These are phyloP conservation scores for Crotalus horridus DNA, from an alignment of 2,113 vertebrate species.

Conservation along the genomic window DNA sequence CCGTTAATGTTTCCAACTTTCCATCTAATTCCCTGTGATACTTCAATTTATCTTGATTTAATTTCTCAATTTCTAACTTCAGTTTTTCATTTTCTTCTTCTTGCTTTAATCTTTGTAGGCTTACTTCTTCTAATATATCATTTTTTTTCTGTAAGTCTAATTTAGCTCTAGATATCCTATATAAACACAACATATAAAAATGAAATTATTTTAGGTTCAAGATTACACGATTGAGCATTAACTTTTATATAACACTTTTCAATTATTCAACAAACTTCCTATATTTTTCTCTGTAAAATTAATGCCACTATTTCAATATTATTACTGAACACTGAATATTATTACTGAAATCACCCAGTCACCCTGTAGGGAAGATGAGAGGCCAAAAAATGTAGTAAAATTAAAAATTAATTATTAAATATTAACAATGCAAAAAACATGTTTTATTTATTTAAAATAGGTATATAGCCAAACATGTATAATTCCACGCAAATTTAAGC, in stretches of 20 bases:
- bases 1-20: slow-evolving; percentile 68
- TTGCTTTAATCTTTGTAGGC: slow-evolving; percentile 72
- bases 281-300: neutral
- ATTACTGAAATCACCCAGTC: neutral
- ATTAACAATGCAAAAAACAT: neutral
- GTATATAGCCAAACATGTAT: neutral
- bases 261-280: neutral
- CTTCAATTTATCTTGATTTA: slow-evolving; percentile 73
- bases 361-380: neutral
- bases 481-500: neutral
- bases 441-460: too few relatives aligned
- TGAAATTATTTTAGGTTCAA: slow-evolving; percentile 7
- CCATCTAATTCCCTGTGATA: slow-evolving; percentile 74
- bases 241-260: neutral
- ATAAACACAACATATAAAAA: slow-evolving; percentile 11
- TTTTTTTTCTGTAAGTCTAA: slow-evolving; percentile 83
- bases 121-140: slow-evolving; percentile 72
- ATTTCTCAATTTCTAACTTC: slow-evolving; percentile 76
- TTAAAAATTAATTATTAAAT: neutral
- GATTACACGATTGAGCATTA: neutral
- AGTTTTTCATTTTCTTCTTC: slow-evolving; percentile 75
- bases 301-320: neutral
- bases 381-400: neutral
- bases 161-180: slow-evolving; percentile 74
- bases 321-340: neutral